phyloP scores from a whole-genome alignment of 2,797 vertebrate species.

The Dromococcyx pavoninus region DNA sequence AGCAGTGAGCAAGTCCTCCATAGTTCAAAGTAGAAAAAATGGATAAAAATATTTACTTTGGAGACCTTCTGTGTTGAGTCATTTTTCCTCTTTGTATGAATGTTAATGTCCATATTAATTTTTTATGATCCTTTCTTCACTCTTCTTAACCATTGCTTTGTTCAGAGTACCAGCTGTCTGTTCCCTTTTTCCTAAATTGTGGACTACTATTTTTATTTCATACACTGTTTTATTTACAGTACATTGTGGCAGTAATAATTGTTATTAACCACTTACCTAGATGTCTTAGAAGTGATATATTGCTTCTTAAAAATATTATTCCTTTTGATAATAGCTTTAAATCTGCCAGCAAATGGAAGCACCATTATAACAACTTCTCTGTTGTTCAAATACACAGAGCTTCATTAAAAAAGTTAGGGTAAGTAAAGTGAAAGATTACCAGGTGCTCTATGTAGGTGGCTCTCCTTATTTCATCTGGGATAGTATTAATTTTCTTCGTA shows the following conservation, averaged over 20 bases:
- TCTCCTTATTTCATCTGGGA: too few relatives aligned
- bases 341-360: not conserved
- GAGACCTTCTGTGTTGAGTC: not conserved
- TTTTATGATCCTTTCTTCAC: not conserved
- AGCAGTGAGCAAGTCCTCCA: fast-evolving
- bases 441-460: not conserved
- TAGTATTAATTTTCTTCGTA: too few relatives aligned
- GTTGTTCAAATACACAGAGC: not conserved
- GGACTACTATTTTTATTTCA: not conserved
- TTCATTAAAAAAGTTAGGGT: not conserved
- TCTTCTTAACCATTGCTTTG: not conserved
- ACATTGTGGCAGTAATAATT: not conserved
- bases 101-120: not conserved
- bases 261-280: not conserved
- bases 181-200: not conserved
- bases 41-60: not conserved
- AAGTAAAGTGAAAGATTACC: not conserved
- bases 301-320: not conserved
- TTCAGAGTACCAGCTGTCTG: not conserved
- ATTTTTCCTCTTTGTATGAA: not conserved
- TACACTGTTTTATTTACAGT: not conserved
- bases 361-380: not conserved
- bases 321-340: not conserved
- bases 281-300: not conserved
- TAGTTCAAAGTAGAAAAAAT: not conserved